Evolutionary conservation across 2,888 invertebrate species (phyloP).

Genomic region (Mimas tiliae): DNA sequence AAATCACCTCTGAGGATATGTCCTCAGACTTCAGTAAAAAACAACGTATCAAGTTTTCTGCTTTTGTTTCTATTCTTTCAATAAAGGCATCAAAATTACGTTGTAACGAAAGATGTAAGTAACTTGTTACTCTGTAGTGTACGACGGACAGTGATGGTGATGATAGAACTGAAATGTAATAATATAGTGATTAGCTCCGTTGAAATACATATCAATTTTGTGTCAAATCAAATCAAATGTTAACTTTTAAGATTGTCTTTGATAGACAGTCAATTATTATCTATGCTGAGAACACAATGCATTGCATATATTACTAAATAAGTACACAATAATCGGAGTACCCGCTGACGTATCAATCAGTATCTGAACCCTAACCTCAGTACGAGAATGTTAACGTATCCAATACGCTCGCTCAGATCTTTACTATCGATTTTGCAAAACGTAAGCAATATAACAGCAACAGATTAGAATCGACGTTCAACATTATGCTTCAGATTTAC

Average conservation of each 20-base stretch:
- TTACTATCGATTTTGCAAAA: conserved; percentile 5
- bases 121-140: too few relatives aligned
- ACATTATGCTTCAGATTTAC: conserved; percentile 17
- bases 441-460: not conserved
- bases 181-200: not conserved
- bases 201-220: not conserved
- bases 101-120: too few relatives aligned
- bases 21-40: too few relatives aligned
- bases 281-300: not conserved
- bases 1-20: too few relatives aligned
- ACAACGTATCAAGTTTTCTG: too few relatives aligned
- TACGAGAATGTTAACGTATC: conserved; percentile 15
- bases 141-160: too few relatives aligned
- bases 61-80: too few relatives aligned
- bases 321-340: not conserved
- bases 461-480: conserved; percentile 21
- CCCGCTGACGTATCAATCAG: conserved; percentile 6
- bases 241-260: not conserved
- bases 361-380: conserved; percentile 17
- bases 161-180: not conserved
- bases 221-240: not conserved
- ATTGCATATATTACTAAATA: not conserved
- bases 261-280: not conserved
- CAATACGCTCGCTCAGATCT: not conserved
- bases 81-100: too few relatives aligned